Evolutionary conservation across 2,888 invertebrate species (phyloP).

Genomic region (Eupithecia centaureata): DNA sequence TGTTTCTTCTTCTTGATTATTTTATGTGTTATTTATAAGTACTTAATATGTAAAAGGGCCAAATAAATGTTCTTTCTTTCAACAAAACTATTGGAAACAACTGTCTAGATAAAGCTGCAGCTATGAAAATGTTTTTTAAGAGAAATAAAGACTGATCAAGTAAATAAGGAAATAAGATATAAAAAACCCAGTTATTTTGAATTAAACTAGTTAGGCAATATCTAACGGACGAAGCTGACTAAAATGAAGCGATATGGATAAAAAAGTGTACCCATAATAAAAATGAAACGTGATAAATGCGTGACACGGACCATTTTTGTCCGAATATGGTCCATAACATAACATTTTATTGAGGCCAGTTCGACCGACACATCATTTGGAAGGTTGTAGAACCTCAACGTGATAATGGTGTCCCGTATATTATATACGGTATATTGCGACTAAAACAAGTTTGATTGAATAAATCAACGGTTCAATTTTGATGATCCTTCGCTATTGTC

Average conservation of each 20-base stretch:
- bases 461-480: background rate
- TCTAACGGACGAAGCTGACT: background rate
- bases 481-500: background rate
- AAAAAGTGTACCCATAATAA: conserved; percentile 3
- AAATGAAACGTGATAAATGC: conserved; percentile 9
- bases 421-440: too few species aligned
- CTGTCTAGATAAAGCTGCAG: too few species aligned
- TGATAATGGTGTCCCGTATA: background rate
- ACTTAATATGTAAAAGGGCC: too few species aligned
- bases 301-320: conserved; percentile 9
- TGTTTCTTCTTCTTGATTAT: too few species aligned
- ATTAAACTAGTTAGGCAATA: background rate
- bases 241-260: background rate
- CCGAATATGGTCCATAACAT: conserved; percentile 32
- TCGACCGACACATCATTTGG: conserved; percentile 30
- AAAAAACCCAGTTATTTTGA: background rate
- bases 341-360: conserved; percentile 29
- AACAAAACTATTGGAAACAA: too few species aligned
- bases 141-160: too few species aligned
- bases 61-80: too few species aligned
- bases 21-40: too few species aligned
- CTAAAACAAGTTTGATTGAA: background rate
- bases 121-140: too few species aligned
- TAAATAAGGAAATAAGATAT: too few species aligned
- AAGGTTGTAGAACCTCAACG: background rate